Evolutionary conservation across 2,888 invertebrate species (phyloP), one percentile per base, ranked within the genome.

Genomic region (Notodonta ziczac): DNA sequence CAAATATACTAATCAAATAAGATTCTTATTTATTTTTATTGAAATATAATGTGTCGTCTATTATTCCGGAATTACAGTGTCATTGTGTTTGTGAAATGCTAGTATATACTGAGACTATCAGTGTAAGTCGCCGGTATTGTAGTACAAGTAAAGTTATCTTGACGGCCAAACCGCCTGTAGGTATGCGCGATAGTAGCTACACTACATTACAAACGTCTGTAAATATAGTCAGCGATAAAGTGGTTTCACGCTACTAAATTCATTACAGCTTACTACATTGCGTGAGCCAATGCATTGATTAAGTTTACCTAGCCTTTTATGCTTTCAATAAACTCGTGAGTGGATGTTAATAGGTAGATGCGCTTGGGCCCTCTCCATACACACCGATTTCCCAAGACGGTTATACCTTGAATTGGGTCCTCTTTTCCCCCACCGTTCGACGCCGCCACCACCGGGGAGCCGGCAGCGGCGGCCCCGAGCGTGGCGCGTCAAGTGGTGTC

Each of bases 161-260:
- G 1, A 24, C 24, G 24, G 24, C 24, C 24, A 2, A 24, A 24
- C 24, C 24, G 24, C 35, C 35, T 35, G 46, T 46, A n/a, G 5
- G 16, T 16, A 16, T 10, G 16, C 10, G 48, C 50, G 50, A 16
- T 50, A 16, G 50, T 16, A 48, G 14, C n/a, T 13, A 13, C 13
- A n/a, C n/a, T 5, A 13, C 5, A 13, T 6, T 6, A 24, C 16
- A 50, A 2, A 46, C 48, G 48, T 10, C 16, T 10, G 52, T 24
- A 32, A 52, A 52, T 52, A 52, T 52, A 12, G 12, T 52, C 13
- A 52, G 32, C 52, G 52, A 52, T 52, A 52, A 52, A 32, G 24
- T 5, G 32, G 16, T 52, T 51, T 52, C 32, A 32, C 52, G 32
- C 52, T 52, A 13, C 32, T 4, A 52, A 52, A 32, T 52, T 52